These are phyloP conservation scores for Spinus olivaceus DNA, from an alignment of 2,797 vertebrate species.

Conservation along the genomic window DNA sequence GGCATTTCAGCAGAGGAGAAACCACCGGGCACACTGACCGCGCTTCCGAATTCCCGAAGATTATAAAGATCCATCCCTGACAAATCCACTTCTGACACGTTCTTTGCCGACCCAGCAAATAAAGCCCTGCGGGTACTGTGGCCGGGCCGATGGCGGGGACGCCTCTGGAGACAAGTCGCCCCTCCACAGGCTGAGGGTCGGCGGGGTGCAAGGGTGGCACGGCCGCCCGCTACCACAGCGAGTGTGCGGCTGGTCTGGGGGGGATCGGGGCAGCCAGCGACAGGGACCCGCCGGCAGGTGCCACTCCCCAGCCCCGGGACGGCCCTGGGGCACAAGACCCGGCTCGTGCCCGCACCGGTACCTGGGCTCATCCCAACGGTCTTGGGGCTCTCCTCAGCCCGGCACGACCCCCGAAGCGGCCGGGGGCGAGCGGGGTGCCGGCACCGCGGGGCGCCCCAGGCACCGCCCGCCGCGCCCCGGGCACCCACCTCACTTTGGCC, in stretches of 20 bases:
- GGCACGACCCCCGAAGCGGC: neutral
- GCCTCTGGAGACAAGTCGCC: neutral
- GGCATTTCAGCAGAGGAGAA: neutral
- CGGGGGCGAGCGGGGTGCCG: neutral
- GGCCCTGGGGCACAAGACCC: neutral
- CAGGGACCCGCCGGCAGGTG: neutral
- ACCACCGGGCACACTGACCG: neutral
- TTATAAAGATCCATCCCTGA: neutral
- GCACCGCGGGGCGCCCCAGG: neutral
- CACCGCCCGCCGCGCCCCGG: neutral
- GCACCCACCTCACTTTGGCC: slow-evolving; percentile 93
- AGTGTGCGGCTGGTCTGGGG: rapidly evolving
- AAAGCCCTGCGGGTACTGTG: neutral
- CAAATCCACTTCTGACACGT: neutral
- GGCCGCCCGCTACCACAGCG: neutral
- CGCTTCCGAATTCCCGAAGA: neutral
- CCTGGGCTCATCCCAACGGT: neutral
- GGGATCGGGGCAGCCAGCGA: neutral
- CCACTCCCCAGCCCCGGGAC: neutral
- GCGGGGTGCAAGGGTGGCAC: rapidly evolving
- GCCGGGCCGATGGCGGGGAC: neutral
- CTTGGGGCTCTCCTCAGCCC: neutral
- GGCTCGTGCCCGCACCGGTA: neutral
- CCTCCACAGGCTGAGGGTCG: neutral
- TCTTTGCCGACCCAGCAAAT: neutral